A percentile compares a stretch with the other conserved stretches of the same genome.
These are phyloP conservation scores for Panthera tigris DNA, from an alignment of 2,113 vertebrate genomes.

Conservation along the genomic window DNA sequence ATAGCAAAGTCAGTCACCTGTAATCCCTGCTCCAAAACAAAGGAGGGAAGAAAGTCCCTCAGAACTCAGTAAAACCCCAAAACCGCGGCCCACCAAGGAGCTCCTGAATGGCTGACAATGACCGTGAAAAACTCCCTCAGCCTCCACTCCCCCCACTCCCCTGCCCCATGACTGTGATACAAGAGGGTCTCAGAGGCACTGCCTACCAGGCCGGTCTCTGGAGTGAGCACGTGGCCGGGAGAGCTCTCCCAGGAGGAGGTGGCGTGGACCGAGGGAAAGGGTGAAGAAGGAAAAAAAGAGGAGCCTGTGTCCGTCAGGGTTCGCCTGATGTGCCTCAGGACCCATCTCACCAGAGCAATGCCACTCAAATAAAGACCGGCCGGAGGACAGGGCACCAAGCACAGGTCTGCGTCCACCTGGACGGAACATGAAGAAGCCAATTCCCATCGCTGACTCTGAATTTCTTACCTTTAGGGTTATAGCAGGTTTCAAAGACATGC, in stretches of 20 bases:
- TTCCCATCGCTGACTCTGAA: fast-evolving
- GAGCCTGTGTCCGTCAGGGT: not conserved
- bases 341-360: not conserved
- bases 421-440: not conserved
- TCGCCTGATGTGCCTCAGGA: not conserved
- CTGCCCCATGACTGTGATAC: fast-evolving
- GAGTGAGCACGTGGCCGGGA: not conserved
- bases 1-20: not conserved
- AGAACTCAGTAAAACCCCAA: not conserved
- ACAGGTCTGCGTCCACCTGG: not conserved
- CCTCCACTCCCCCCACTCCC: no score
- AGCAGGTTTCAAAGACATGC: constrained; percentile 99
- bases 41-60: not conserved
- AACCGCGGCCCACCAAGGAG: fast-evolving
- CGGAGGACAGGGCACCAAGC: not conserved
- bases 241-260: not conserved
- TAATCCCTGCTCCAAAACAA: not conserved
- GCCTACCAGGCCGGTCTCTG: not conserved
- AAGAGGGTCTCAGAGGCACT: not conserved
- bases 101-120: not conserved
- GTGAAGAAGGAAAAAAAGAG: not conserved
- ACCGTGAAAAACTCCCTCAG: not conserved
- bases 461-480: constrained; percentile 96
- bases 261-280: fast-evolving
- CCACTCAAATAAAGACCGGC: not conserved